Base-by-base conservation (phyloP, 2,797 vertebrate species). In the Arnoldichthys spilopterus region DNA sequence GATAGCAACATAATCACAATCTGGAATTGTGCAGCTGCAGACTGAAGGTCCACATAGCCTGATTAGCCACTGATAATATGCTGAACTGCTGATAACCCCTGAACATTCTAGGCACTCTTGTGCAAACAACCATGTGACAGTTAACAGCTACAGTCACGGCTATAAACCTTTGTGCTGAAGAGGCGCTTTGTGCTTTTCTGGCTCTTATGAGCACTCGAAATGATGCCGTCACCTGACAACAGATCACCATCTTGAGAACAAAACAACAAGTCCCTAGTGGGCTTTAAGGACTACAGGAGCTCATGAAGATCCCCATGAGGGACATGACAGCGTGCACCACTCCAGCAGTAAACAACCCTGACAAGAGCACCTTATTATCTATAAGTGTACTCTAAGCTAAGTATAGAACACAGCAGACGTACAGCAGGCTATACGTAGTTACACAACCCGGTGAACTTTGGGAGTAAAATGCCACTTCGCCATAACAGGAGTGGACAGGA, bases 201-300 rank as follows among this genome's bases (percentile, higher is more conserved):
- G 26, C 18, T 22, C 49, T 16, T 43, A 4, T 51, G 62, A n/a
- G 58, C 18, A 22, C 32, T 24, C 67, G 58, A 30, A 79, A 43
- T 18, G 62, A 53, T 51, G 43, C 18, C 2, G 28, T 26, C 20
- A 43, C 45, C 72, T 61, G 53, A 20, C 47, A 37, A 54, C 34
- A 24, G 58, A 64, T 40, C 26, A 11, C 40, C 28, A 62, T 30
- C 34, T 63, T 7, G 51, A 74, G 45, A 51, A 75, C 56, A 75
- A 75, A 74, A 53, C 64, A 80, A 75, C 9, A 54, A 54, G 18
- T 30, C 58, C 54, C 66, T 26, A 20, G 56, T 2, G 37, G 66
- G 28, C 30, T n/a, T 70, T 24, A 37, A 26, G 34, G 24, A 64
- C 13, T 28, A 54, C 7, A 75, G 34, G 32, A 63, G 58, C 61